These are phyloP conservation scores for Lasius platythorax DNA, from an alignment of 2,888 invertebrate species.

Conservation along the genomic window DNA sequence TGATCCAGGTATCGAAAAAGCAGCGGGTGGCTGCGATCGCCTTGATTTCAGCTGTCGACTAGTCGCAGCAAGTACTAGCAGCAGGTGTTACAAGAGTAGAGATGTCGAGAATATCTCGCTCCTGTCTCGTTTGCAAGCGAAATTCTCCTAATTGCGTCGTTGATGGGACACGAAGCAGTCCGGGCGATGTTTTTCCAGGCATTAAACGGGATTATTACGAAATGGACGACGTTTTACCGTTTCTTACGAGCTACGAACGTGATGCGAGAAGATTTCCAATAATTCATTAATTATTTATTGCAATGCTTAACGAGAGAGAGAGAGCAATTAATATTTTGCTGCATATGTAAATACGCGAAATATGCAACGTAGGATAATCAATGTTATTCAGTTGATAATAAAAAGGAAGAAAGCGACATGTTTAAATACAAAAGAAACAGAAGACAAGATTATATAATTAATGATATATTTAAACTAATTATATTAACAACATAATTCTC, in stretches of 20 bases:
- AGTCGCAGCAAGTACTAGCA: slow-evolving; percentile 42
- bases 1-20: neutral
- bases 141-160: slow-evolving; percentile 44
- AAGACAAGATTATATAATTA: neutral
- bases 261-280: neutral
- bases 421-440: neutral
- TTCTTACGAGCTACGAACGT: neutral
- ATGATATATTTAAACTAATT: neutral
- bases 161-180: slow-evolving; percentile 22
- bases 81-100: slow-evolving; percentile 44
- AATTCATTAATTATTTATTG: slow-evolving; percentile 7
- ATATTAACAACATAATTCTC: neutral
- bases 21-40: slow-evolving; percentile 6
- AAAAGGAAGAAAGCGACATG: neutral
- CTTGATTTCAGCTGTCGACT: slow-evolving; percentile 35
- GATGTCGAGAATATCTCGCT: slow-evolving; percentile 37
- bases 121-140: slow-evolving; percentile 38
- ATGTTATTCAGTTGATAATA: neutral
- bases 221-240: slow-evolving; percentile 6
- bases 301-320: neutral
- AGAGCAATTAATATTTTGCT: slow-evolving; percentile 4
- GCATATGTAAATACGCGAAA: neutral
- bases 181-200: slow-evolving; percentile 33
- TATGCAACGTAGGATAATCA: neutral
- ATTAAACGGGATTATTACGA: slow-evolving; percentile 43